Conservation (phyloP, 2,888 invertebrate genomes). For the Venustoraphidia nigricollis region DNA sequence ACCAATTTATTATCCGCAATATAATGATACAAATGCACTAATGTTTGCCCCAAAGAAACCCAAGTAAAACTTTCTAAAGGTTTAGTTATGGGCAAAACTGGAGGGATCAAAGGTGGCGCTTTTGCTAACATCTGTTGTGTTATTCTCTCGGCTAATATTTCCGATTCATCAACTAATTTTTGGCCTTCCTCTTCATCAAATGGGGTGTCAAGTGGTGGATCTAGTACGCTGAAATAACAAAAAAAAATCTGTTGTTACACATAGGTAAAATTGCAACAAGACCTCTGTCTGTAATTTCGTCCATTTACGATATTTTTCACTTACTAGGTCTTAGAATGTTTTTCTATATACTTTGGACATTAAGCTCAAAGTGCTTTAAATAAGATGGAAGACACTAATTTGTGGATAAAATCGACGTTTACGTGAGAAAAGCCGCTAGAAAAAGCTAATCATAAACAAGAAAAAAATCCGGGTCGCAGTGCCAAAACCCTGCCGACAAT, state of each 20-base stretch:
- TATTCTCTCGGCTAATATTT: constrained; percentile 36
- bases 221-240: constrained; percentile 23
- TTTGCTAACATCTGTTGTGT: constrained; percentile 34
- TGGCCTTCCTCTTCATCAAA: constrained; percentile 37
- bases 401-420: no score
- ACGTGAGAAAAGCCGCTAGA: no score
- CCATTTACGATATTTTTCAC: no score
- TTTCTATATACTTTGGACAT: no score
- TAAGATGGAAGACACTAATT: no score
- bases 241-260: no score
- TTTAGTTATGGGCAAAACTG: constrained; percentile 39
- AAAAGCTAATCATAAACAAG: background rate
- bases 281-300: no score
- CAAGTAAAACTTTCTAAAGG: constrained; percentile 43
- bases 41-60: constrained; percentile 47
- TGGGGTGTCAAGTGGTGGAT: constrained; percentile 27
- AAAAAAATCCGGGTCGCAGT: no score
- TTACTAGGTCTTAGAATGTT: no score
- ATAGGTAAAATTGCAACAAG: no score
- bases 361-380: no score
- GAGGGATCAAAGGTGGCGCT: constrained; percentile 33
- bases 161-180: constrained; percentile 39
- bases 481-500: no score
- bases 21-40: constrained; percentile 47
- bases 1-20: constrained; percentile 40